These are phyloP conservation scores for Opisthocomus hoazin DNA, from an alignment of 2,113 vertebrate genomes.

Conservation along the genomic window DNA sequence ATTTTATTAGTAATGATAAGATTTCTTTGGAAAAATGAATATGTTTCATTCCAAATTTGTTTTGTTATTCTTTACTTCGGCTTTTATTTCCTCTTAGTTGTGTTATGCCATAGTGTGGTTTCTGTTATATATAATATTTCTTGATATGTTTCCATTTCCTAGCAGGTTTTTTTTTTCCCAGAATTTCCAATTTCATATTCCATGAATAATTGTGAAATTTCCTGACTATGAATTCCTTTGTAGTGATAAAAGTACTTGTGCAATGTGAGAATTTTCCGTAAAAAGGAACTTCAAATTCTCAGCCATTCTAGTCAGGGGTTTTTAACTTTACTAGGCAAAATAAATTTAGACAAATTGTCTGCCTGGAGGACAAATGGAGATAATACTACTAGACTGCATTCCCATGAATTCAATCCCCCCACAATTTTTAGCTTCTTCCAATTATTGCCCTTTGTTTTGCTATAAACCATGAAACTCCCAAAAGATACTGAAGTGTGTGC, in stretches of 20 bases:
- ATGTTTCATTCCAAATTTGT: not conserved
- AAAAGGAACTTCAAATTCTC: not conserved
- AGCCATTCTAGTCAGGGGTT: not conserved
- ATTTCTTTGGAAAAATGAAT: not conserved
- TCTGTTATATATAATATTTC: not conserved
- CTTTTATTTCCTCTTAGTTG: not conserved
- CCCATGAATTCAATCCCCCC: not conserved
- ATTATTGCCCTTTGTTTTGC: not conserved
- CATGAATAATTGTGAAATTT: not conserved
- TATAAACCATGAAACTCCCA: not conserved
- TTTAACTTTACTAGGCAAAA: not conserved
- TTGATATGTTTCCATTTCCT: not conserved
- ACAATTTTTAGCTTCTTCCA: not conserved
- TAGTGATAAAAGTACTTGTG: not conserved
- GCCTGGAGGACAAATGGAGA: not conserved
- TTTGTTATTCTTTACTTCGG: not conserved
- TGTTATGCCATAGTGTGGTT: not conserved
- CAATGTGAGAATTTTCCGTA: not conserved
- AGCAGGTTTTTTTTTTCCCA: not conserved
- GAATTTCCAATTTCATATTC: not conserved
- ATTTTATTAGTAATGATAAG: not conserved
- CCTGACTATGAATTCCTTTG: not conserved
- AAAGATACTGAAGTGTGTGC: not conserved
- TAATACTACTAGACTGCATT: not conserved
- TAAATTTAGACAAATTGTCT: not conserved